These are phyloP conservation scores for Sinocyclocheilus grahami DNA, from an alignment of 2,113 vertebrate species.

Conservation along the genomic window DNA sequence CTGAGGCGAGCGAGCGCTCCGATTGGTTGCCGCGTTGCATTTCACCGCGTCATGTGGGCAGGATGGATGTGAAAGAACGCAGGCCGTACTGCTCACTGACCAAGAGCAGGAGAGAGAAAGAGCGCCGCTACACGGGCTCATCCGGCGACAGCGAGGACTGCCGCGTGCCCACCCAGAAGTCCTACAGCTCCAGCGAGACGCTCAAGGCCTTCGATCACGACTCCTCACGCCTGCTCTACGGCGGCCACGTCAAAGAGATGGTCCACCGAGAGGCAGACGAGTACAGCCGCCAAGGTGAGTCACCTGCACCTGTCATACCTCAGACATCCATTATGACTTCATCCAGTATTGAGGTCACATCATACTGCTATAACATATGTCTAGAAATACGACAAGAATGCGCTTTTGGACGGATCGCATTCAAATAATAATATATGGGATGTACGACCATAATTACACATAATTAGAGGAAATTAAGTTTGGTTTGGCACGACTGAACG, in stretches of 20 bases:
- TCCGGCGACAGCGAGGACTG: slow-evolving; percentile 90
- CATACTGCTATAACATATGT: background rate
- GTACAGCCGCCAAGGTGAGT: slow-evolving; percentile 85
- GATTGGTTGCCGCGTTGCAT: background rate
- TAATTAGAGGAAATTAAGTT: slow-evolving; percentile 27
- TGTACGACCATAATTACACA: slow-evolving; percentile 9
- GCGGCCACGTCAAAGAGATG: slow-evolving; percentile 90
- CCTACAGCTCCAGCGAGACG: slow-evolving; percentile 97
- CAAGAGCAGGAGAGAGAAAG: slow-evolving; percentile 91
- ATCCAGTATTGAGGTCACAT: background rate
- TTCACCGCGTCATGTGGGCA: slow-evolving; percentile 82
- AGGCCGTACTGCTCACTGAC: slow-evolving; percentile 96
- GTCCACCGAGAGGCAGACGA: slow-evolving; percentile 91
- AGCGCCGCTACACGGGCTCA: slow-evolving; percentile 86
- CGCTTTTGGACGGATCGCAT: background rate
- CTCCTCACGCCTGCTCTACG: slow-evolving; percentile 88
- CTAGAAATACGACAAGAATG: background rate
- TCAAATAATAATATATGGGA: slow-evolving; percentile 17
- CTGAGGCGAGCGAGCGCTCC: slow-evolving; percentile 54
- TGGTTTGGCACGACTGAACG: slow-evolving; percentile 10
- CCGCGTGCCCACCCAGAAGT: slow-evolving; percentile 95
- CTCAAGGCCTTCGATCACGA: slow-evolving; percentile 98
- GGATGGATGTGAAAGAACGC: slow-evolving; percentile 99
- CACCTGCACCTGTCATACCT: slow-evolving; percentile 14
- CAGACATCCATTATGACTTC: background rate